These are phyloP conservation scores for Acanthosepion pharaonis DNA, from an alignment of 2,888 invertebrate genomes.

Conservation along the genomic window DNA sequence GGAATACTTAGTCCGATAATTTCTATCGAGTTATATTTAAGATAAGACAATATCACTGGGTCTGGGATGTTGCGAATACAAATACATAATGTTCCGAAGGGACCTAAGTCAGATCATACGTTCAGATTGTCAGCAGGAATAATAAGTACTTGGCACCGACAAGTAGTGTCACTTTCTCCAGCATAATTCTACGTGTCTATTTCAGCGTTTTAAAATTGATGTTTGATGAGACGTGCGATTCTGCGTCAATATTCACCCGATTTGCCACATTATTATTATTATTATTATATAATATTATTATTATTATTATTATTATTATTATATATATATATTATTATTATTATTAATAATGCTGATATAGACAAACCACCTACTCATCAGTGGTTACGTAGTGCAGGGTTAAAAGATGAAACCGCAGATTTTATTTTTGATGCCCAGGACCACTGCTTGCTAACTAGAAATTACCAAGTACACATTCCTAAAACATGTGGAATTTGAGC, in stretches of 20 bases:
- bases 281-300: no score
- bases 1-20: not conserved
- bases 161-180: not conserved
- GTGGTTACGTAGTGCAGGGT: no score
- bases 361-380: no score
- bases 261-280: not conserved
- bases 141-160: not conserved
- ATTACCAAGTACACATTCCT: no score
- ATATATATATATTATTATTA: not conserved
- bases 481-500: no score
- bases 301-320: not conserved
- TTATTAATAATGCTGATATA: no score
- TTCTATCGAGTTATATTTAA: not conserved
- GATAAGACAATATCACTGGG: not conserved
- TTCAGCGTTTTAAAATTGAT: not conserved
- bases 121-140: not conserved
- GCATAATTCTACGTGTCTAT: not conserved
- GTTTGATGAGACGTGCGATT: not conserved
- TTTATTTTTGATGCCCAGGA: no score
- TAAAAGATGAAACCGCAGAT: no score
- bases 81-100: not conserved
- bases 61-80: not conserved
- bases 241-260: not conserved
- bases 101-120: not conserved
- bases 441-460: no score